A percentile compares a stretch with the other conserved stretches of the same genome.
phyloP scores from a whole-genome alignment of 2,113 vertebrate genomes.

The Isurus oxyrinchus region DNA sequence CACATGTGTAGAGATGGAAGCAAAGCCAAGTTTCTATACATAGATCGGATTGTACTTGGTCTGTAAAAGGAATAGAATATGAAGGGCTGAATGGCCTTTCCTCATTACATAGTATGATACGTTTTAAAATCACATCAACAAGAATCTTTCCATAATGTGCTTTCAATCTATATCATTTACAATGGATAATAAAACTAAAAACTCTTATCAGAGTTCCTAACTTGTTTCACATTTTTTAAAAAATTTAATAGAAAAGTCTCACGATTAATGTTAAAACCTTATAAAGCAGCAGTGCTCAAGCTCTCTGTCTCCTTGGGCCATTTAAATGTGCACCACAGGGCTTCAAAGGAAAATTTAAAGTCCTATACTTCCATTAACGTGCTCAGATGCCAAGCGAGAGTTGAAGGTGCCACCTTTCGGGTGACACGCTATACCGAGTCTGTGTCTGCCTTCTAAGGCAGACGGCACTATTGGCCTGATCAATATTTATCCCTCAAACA shows the following conservation, averaged over 20 bases:
- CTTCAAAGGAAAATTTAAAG: not conserved
- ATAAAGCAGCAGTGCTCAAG: not conserved
- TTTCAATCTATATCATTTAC: not conserved
- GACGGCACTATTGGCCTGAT: not conserved
- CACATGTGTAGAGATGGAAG: not conserved
- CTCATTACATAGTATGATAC: not conserved
- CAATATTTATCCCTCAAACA: not conserved
- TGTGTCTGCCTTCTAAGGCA: not conserved
- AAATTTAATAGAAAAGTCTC: not conserved
- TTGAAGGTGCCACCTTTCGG: not conserved
- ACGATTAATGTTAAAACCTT: not conserved
- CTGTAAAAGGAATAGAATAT: not conserved
- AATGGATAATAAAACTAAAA: constrained; percentile 7
- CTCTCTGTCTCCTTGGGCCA: not conserved
- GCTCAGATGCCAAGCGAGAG: not conserved
- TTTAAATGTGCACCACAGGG: not conserved
- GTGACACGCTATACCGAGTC: not conserved
- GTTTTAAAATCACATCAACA: not conserved
- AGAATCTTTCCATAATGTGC: not conserved
- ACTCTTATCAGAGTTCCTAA: not conserved
- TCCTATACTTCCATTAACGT: not conserved
- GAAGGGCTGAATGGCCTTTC: not conserved
- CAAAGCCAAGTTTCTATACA: not conserved
- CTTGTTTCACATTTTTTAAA: not conserved
- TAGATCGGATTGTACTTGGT: not conserved